Evolutionary conservation across 2,113 vertebrate species (phyloP).

Genomic region (Anas platyrhynchos): DNA sequence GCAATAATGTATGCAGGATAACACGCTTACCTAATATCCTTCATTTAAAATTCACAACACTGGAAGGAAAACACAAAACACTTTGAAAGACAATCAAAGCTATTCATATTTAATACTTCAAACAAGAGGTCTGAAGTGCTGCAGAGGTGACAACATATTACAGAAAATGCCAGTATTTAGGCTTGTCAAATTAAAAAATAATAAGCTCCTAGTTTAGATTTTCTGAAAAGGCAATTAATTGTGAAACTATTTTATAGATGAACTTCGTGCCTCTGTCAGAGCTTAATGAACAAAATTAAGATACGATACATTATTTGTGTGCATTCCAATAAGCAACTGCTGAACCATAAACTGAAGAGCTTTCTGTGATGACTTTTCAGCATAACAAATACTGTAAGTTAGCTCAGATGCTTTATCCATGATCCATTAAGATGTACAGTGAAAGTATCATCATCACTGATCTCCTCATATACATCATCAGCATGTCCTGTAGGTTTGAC

Average conservation of each 20-base stretch:
- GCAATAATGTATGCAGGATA: background rate
- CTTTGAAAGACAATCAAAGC: slow-evolving; percentile 44
- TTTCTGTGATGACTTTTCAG: background rate
- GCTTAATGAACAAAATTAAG: slow-evolving; percentile 5
- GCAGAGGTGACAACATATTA: slow-evolving; percentile 30
- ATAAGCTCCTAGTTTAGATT: slow-evolving; percentile 17
- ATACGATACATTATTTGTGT: background rate
- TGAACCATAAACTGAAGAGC: background rate
- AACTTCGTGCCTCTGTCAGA: background rate
- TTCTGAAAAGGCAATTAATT: slow-evolving; percentile 44
- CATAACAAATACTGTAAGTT: background rate
- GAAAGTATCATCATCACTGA: background rate
- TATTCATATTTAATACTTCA: slow-evolving; percentile 47
- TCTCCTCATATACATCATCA: background rate
- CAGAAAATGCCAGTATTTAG: slow-evolving; percentile 26
- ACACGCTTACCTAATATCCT: background rate
- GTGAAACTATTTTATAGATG: background rate
- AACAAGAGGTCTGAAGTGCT: slow-evolving; percentile 6
- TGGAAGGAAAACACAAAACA: background rate
- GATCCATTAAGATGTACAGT: background rate
- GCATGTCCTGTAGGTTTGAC: background rate
- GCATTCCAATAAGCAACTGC: background rate
- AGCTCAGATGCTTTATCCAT: background rate
- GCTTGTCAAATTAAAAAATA: slow-evolving; percentile 47
- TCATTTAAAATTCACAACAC: slow-evolving; percentile 26